phyloP scores from a whole-genome alignment of 2,113 vertebrate genomes.

The Holacanthus passer region DNA sequence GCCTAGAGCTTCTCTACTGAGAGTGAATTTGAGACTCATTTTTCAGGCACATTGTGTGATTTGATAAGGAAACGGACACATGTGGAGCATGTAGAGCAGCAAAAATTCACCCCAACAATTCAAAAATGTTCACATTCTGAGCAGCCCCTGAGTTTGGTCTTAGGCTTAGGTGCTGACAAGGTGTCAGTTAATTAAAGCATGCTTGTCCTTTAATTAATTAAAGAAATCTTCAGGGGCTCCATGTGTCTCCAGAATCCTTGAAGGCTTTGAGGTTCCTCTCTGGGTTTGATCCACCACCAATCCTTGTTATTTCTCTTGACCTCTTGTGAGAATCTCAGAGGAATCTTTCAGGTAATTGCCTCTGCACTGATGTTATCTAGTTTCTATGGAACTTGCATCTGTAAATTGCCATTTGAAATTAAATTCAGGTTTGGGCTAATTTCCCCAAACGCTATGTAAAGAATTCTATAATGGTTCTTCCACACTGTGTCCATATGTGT shows the following conservation, averaged over 20 bases:
- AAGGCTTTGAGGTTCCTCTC: slow-evolving; percentile 44
- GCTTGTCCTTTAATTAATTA: slow-evolving; percentile 51
- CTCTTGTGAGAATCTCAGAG: slow-evolving; percentile 39
- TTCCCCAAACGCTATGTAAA: slow-evolving; percentile 50
- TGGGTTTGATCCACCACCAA: slow-evolving; percentile 22
- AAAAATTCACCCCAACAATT: slow-evolving; percentile 23
- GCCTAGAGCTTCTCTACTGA: slow-evolving; percentile 16
- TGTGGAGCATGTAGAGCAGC: slow-evolving; percentile 23
- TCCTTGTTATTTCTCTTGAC: slow-evolving; percentile 54
- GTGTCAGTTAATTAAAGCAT: slow-evolving; percentile 46
- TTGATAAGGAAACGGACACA: slow-evolving; percentile 43
- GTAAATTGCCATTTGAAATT: slow-evolving; percentile 54
- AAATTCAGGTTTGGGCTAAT: slow-evolving; percentile 12
- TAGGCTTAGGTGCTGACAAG: slow-evolving; percentile 20
- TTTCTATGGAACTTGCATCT: slow-evolving; percentile 41
- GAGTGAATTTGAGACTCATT: slow-evolving; percentile 44
- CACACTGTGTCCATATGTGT: slow-evolving; percentile 50
- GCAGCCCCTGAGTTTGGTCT: slow-evolving; percentile 18
- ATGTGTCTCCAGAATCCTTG: slow-evolving; percentile 36
- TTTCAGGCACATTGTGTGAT: slow-evolving; percentile 35
- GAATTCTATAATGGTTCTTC: slow-evolving; percentile 40
- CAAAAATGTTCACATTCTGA: slow-evolving; percentile 14
- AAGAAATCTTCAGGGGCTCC: slow-evolving; percentile 21
- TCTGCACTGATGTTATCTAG: slow-evolving; percentile 37
- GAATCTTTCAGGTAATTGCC: slow-evolving; percentile 45